phyloP scores from a whole-genome alignment of 2,113 vertebrate species.

The Rhinolophus sinicus region DNA sequence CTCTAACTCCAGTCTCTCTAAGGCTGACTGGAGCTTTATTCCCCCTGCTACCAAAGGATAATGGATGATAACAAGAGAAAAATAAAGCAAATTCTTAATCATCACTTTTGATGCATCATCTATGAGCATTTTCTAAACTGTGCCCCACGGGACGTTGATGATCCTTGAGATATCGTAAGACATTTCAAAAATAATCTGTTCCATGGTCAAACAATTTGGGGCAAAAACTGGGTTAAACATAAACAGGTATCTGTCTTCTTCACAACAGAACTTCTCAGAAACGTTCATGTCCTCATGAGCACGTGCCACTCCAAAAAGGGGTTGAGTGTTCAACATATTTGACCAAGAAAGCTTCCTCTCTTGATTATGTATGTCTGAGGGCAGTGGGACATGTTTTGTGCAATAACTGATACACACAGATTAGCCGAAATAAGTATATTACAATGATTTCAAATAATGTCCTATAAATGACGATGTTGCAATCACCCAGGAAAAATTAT shows the following conservation, averaged over 20 bases:
- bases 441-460: neutral
- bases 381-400: neutral
- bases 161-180: neutral
- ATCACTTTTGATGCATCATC: neutral
- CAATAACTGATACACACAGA: neutral
- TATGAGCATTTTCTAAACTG: neutral
- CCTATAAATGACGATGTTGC: neutral
- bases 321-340: neutral
- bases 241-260: neutral
- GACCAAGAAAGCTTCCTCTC: neutral
- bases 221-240: neutral
- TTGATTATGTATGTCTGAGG: neutral
- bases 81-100: neutral
- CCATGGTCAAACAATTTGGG: neutral
- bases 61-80: rapidly evolving
- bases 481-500: neutral
- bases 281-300: neutral
- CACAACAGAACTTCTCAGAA: neutral
- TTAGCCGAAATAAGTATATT: neutral
- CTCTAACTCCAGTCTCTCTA: neutral
- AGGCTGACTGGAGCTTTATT: neutral
- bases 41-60: neutral
- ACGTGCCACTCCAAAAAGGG: neutral
- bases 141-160: neutral
- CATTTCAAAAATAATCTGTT: neutral